These are phyloP conservation scores for Creontiades dilutus DNA, from an alignment of 2,888 invertebrate genomes.

Conservation along the genomic window DNA sequence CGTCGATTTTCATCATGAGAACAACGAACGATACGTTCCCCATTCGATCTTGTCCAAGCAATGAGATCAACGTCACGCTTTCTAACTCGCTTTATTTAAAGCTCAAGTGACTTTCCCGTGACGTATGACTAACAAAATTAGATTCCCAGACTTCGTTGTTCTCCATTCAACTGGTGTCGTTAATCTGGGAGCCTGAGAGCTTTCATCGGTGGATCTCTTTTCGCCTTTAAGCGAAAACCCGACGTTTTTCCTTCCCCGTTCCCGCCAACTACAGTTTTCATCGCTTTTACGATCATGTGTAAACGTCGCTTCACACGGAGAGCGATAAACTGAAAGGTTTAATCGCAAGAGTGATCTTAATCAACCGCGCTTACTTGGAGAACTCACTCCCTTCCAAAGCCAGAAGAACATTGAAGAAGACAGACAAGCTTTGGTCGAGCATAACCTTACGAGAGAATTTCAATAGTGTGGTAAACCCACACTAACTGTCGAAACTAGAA, in stretches of 20 bases:
- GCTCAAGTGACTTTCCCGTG: constrained; percentile 16
- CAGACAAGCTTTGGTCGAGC: too few relatives aligned
- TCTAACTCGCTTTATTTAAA: not conserved
- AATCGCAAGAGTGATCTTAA: too few relatives aligned
- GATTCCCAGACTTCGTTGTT: constrained; percentile 13
- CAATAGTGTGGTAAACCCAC: too few relatives aligned
- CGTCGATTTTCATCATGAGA: not conserved
- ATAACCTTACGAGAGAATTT: too few relatives aligned
- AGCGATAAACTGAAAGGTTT: not conserved
- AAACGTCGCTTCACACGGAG: constrained; percentile 3
- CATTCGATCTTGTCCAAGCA: not conserved
- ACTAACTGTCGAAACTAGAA: too few relatives aligned
- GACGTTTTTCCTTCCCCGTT: not conserved
- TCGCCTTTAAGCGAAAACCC: not conserved
- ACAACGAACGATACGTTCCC: not conserved
- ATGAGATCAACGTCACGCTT: not conserved
- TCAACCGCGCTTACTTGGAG: too few relatives aligned
- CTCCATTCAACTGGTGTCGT: constrained; percentile 5
- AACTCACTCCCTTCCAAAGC: too few relatives aligned
- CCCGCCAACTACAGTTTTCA: not conserved
- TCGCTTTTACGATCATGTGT: constrained; percentile 18
- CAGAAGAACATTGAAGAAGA: too few relatives aligned
- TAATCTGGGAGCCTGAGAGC: not conserved
- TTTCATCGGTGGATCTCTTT: not conserved
- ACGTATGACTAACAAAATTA: not conserved